phyloP scores from a whole-genome alignment of 2,888 invertebrate genomes.

The Pandemis heparana region DNA sequence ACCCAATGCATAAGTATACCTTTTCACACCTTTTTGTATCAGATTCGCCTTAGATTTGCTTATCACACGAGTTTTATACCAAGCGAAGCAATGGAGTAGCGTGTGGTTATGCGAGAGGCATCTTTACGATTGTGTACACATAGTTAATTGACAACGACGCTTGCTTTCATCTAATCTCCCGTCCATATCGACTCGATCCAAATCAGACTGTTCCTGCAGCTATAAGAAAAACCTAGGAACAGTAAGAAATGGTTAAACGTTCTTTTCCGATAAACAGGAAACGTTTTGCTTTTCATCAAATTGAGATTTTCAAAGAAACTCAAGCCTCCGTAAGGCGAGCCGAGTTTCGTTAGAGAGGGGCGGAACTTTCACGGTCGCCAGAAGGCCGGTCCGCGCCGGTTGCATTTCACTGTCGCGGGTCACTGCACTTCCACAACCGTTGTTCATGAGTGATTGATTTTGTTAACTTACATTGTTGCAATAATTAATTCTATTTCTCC shows the following conservation, averaged over 20 bases:
- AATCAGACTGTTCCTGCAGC: background rate
- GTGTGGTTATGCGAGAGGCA: background rate
- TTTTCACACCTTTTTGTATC: background rate
- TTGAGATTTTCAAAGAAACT: conserved; percentile 37
- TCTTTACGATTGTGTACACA: background rate
- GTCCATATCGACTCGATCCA: background rate
- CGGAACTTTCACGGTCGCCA: conserved; percentile 71
- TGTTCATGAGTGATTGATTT: conserved; percentile 17
- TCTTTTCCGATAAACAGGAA: conserved; percentile 26
- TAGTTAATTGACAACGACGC: conserved; percentile 5
- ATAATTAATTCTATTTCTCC: background rate
- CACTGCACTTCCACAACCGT: conserved; percentile 58
- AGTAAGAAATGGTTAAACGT: conserved; percentile 18
- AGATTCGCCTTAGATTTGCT: background rate
- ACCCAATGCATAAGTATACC: background rate
- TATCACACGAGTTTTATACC: background rate
- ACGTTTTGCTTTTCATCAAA: conserved; percentile 39
- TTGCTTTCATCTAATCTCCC: background rate
- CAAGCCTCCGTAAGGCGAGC: conserved; percentile 56
- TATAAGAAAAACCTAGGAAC: conserved; percentile 24
- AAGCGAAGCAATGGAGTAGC: background rate
- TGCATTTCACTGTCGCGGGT: conserved; percentile 76
- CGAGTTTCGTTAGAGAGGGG: conserved; percentile 73
- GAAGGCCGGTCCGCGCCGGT: conserved; percentile 61
- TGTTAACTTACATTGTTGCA: background rate